Percentiles rank a stretch among this genome's conserved stretches.
phyloP scores from a whole-genome alignment of 2,113 vertebrate genomes.

The Ailuropoda melanoleuca region DNA sequence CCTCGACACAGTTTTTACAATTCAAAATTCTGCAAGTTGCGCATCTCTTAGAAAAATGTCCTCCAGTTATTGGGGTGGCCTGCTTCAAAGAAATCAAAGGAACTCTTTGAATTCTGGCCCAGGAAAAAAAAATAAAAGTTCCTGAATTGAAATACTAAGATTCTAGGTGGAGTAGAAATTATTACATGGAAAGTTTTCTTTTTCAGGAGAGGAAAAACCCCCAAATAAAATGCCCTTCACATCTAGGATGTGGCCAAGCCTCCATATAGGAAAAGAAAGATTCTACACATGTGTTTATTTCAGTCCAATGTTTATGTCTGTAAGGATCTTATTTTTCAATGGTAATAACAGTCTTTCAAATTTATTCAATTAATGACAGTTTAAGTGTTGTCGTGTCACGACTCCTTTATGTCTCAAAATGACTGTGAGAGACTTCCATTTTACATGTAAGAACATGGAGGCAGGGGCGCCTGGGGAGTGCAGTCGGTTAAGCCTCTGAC shows the following conservation, averaged over 20 bases:
- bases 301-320: background rate
- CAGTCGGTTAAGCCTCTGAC: background rate
- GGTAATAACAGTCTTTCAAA: background rate
- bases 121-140: background rate
- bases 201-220: background rate
- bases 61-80: background rate
- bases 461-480: accelerated
- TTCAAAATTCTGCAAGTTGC: background rate
- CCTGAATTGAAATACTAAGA: constrained; percentile 31
- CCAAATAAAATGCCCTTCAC: background rate
- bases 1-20: background rate
- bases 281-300: background rate
- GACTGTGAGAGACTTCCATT: background rate
- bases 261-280: background rate
- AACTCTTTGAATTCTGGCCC: background rate
- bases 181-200: background rate
- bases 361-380: background rate
- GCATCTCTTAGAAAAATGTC: background rate
- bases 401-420: background rate
- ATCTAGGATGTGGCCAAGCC: background rate
- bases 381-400: background rate
- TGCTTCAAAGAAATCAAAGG: constrained; percentile 4
- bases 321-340: background rate
- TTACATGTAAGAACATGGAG: background rate
- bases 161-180: background rate